These are phyloP conservation scores for Lagorchestes hirsutus DNA, from an alignment of 2,797 vertebrate genomes.

Conservation along the genomic window DNA sequence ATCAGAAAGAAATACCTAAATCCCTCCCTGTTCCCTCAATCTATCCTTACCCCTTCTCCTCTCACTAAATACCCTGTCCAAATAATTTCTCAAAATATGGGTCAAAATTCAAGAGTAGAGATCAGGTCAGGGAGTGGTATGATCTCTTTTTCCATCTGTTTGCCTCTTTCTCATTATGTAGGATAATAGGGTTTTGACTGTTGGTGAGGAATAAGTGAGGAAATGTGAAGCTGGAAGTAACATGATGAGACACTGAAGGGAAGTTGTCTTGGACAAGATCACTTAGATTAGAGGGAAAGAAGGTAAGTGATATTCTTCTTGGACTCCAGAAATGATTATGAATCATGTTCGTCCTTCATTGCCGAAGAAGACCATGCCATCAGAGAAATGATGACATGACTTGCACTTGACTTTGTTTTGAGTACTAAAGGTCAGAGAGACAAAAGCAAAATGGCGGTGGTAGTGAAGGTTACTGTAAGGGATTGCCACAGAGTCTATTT, in stretches of 20 bases:
- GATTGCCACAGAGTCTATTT: neutral
- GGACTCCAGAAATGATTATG: neutral
- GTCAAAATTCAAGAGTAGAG: neutral
- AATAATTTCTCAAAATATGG: neutral
- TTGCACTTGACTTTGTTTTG: no score
- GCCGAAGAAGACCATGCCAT: no score
- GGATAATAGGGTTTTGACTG: neutral
- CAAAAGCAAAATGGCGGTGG: neutral
- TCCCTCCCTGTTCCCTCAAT: neutral
- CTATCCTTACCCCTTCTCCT: neutral
- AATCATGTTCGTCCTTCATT: no score
- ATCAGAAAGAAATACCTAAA: constrained; percentile 5
- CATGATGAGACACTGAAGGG: neutral
- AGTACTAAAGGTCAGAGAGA: neutral
- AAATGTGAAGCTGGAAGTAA: neutral
- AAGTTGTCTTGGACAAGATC: neutral
- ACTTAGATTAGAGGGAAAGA: neutral
- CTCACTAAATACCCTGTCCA: neutral
- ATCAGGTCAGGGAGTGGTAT: neutral
- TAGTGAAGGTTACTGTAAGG: neutral
- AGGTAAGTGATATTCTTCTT: neutral
- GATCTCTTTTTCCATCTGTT: neutral
- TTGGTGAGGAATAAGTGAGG: neutral
- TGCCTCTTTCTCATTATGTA: neutral
- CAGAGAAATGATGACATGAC: no score